A percentile compares a stretch with the other conserved stretches of the same genome.
Conservation (phyloP, 2,888 invertebrate species). For the Halictus quadricinctus region DNA sequence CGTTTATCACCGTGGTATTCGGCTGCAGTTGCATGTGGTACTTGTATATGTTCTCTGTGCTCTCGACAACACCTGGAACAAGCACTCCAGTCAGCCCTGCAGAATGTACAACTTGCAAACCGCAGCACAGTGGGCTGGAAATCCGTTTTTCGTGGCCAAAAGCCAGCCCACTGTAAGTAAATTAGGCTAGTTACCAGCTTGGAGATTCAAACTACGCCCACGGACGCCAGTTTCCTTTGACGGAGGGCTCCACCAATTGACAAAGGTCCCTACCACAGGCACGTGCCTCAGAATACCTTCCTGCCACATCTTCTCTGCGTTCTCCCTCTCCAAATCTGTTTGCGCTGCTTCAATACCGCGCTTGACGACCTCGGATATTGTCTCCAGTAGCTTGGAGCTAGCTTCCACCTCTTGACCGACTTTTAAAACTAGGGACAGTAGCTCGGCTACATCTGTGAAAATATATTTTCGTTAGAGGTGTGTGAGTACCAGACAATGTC, state of each 20-base stretch:
- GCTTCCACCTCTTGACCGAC: slow-evolving; percentile 97
- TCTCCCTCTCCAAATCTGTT: slow-evolving; percentile 94
- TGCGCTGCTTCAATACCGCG: slow-evolving; percentile 97
- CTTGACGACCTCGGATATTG: slow-evolving; percentile 97
- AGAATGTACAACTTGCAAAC: neutral
- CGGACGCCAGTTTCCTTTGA: slow-evolving; percentile 90
- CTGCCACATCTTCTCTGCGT: slow-evolving; percentile 94
- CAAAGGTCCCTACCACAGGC: slow-evolving; percentile 95
- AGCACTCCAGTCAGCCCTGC: neutral
- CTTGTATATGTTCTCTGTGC: slow-evolving; percentile 91
- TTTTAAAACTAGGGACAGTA: slow-evolving; percentile 92
- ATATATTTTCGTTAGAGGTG: neutral
- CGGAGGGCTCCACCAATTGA: slow-evolving; percentile 98
- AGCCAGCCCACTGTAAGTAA: neutral
- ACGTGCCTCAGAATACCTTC: slow-evolving; percentile 97
- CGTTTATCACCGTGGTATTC: slow-evolving; percentile 83
- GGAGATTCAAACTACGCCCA: slow-evolving; percentile 92
- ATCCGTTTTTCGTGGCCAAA: too few relatives aligned
- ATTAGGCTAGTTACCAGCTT: slow-evolving; percentile 76
- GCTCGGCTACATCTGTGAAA: slow-evolving; percentile 90
- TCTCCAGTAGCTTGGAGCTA: slow-evolving; percentile 94
- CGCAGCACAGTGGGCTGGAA: neutral
- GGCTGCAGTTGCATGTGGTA: slow-evolving; percentile 92
- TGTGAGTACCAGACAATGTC: neutral
- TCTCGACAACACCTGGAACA: slow-evolving; percentile 89